These are phyloP conservation scores for Plecturocebus donacophilus DNA, from an alignment of 2,113 vertebrate species.

Conservation along the genomic window DNA sequence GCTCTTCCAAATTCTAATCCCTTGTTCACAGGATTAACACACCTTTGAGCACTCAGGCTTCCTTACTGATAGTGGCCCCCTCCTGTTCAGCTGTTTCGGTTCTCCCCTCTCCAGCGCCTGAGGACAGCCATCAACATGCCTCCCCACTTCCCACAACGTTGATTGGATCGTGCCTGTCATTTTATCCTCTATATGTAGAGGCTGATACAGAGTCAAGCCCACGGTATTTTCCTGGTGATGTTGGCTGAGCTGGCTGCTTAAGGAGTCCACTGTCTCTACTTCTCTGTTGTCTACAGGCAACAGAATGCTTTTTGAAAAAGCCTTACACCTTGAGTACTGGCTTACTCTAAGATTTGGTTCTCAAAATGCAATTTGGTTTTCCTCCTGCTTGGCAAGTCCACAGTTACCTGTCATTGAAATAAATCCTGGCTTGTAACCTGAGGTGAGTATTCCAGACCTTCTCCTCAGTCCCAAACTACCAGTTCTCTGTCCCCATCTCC, in stretches of 20 bases:
- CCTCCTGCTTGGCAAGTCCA: background rate
- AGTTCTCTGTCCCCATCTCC: background rate
- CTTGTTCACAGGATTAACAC: background rate
- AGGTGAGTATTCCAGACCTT: background rate
- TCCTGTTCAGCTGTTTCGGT: background rate
- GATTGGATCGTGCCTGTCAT: background rate
- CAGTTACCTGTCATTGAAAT: background rate
- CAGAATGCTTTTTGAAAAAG: background rate
- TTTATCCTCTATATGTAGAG: background rate
- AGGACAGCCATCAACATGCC: background rate
- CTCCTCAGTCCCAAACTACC: background rate
- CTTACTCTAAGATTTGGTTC: background rate
- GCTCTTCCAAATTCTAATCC: background rate
- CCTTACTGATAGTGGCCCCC: background rate
- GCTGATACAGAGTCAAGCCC: background rate
- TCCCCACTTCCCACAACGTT: fast-evolving
- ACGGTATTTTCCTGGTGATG: background rate
- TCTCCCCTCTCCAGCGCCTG: background rate
- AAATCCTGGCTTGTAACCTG: background rate
- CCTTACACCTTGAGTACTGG: background rate
- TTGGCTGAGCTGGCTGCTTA: background rate
- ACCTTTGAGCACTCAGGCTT: background rate
- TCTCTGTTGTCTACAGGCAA: background rate
- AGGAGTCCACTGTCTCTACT: background rate
- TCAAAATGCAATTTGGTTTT: background rate